A percentile compares a stretch with the other conserved stretches of the same genome.
Evolutionary conservation across 2,888 invertebrate species (phyloP).

Genomic region (Bellardia pandia): DNA sequence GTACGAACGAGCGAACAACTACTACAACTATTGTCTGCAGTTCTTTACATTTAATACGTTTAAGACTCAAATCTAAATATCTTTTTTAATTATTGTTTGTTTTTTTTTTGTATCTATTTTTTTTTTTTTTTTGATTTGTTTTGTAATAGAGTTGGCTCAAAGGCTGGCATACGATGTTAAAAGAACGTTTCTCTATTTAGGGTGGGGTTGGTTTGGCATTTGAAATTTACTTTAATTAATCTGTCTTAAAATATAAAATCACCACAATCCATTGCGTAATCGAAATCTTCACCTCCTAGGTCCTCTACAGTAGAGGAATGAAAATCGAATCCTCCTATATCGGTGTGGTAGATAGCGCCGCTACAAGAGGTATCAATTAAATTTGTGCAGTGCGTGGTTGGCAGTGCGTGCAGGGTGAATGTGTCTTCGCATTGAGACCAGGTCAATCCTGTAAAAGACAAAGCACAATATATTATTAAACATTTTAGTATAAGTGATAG

Average conservation of each 20-base stretch:
- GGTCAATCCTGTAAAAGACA: constrained; percentile 85
- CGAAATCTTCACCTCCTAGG: constrained; percentile 87
- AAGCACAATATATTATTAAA: neutral
- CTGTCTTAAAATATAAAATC: constrained; percentile 88
- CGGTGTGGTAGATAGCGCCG: constrained; percentile 87
- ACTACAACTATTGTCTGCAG: constrained; percentile 69
- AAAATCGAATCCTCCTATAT: constrained; percentile 87
- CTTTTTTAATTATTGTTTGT: constrained; percentile 20
- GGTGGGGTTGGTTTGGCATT: constrained; percentile 70
- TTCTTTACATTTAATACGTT: constrained; percentile 58
- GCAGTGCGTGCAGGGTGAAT: constrained; percentile 88
- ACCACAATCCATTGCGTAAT: constrained; percentile 89
- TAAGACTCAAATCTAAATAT: constrained; percentile 37
- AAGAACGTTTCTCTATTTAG: constrained; percentile 60
- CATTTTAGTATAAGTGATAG: neutral
- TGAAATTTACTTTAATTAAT: constrained; percentile 8
- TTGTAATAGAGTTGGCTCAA: constrained; percentile 57
- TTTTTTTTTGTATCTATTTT: constrained; percentile 20
- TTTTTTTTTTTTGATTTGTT: constrained; percentile 13
- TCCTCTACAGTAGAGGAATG: constrained; percentile 84
- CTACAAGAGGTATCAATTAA: constrained; percentile 86
- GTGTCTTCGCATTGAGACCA: constrained; percentile 89
- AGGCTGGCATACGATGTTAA: constrained; percentile 65
- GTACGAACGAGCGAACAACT: constrained; percentile 40
- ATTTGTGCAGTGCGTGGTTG: constrained; percentile 87